phyloP scores from a whole-genome alignment of 2,113 vertebrate species.

The Dermatemys mawii region DNA sequence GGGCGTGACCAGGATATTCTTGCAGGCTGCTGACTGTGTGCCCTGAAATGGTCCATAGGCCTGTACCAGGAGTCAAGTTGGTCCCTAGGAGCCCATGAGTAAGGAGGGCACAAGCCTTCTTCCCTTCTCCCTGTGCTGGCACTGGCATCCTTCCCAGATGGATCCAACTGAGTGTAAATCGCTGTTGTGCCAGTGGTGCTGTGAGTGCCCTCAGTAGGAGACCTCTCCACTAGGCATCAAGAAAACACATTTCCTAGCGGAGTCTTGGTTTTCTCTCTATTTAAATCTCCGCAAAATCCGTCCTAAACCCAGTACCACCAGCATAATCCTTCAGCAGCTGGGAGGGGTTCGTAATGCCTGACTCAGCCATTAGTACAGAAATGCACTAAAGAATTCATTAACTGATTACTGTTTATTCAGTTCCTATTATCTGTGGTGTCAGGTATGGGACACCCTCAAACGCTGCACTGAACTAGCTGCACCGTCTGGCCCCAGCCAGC shows the following conservation, averaged over 20 bases:
- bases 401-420: rapidly evolving
- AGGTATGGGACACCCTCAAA: rapidly evolving
- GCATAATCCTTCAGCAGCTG: not conserved
- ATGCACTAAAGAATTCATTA: not conserved
- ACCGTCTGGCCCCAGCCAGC: rapidly evolving
- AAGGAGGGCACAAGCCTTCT: not conserved
- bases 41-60: not conserved
- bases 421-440: rapidly evolving
- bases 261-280: not conserved
- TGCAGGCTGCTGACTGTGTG: not conserved
- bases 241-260: not conserved
- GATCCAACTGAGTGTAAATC: not conserved
- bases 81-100: not conserved
- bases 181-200: not conserved
- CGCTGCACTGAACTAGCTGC: rapidly evolving
- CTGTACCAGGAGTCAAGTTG: not conserved
- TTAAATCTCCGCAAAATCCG: not conserved
- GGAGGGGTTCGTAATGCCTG: not conserved
- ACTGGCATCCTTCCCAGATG: not conserved
- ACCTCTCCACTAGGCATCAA: not conserved
- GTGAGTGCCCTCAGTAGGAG: not conserved
- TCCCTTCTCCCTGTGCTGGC: not conserved
- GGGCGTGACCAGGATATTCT: not conserved
- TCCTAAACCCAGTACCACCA: not conserved
- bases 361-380: not conserved